Conservation (phyloP, 2,113 vertebrate species). For the Nyctereutes procyonoides region DNA sequence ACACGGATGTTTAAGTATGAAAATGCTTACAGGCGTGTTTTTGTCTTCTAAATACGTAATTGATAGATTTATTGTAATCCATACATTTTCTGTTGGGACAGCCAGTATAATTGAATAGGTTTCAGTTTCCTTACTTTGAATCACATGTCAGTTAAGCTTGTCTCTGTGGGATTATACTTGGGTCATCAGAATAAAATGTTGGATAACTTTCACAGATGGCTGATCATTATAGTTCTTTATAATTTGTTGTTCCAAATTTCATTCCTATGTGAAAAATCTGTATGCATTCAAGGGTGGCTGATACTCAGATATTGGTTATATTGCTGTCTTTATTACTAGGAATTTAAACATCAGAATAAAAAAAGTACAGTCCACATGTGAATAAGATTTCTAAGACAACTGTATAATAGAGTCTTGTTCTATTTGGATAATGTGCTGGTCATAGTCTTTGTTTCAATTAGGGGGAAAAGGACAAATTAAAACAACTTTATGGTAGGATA, state of each 20-base stretch:
- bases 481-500: not conserved
- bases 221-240: not conserved
- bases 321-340: not conserved
- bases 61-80: not conserved
- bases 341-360: conserved; percentile 43
- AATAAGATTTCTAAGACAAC: conserved; percentile 26
- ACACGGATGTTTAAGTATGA: not conserved
- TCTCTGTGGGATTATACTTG: conserved; percentile 3
- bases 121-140: conserved; percentile 14
- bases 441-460: conserved; percentile 25
- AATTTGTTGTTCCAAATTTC: conserved; percentile 26
- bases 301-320: not conserved
- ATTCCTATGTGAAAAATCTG: not conserved
- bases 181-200: not conserved
- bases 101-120: not conserved
- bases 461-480: not conserved
- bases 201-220: not conserved
- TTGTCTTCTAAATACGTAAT: not conserved
- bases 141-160: not conserved
- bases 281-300: not conserved
- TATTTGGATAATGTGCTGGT: not conserved
- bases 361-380: not conserved
- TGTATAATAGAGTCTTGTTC: not conserved
- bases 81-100: conserved; percentile 32
- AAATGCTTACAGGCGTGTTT: not conserved